Percentiles rank a stretch among this genome's conserved stretches.
phyloP scores from a whole-genome alignment of 2,113 vertebrate genomes.

The Amia ocellicauda region DNA sequence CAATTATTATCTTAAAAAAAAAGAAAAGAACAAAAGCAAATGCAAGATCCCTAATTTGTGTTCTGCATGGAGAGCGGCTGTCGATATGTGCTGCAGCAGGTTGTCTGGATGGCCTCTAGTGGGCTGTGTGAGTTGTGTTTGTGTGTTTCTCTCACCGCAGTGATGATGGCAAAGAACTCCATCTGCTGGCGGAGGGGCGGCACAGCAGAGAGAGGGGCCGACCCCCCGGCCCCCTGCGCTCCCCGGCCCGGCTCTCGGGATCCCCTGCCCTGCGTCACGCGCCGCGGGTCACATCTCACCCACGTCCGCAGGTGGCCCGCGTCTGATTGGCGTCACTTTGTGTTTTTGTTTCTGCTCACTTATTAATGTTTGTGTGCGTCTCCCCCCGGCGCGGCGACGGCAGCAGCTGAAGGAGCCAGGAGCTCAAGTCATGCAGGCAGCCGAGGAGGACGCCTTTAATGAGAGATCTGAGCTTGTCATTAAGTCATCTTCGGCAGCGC shows the following conservation, averaged over 20 bases:
- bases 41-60: too few relatives aligned
- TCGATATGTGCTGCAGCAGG: too few relatives aligned
- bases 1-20: neutral
- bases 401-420: constrained; percentile 31
- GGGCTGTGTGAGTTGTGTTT: too few relatives aligned
- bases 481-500: constrained; percentile 31
- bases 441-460: constrained; percentile 34
- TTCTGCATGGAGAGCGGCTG: too few relatives aligned
- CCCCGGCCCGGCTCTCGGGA: neutral
- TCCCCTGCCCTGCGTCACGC: constrained; percentile 16
- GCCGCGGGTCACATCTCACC: neutral
- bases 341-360: constrained; percentile 40
- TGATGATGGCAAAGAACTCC: constrained; percentile 78
- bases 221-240: neutral
- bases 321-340: constrained; percentile 36
- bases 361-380: constrained; percentile 45
- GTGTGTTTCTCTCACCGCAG: constrained; percentile 1
- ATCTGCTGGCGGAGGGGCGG: constrained; percentile 72
- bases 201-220: constrained; percentile 25
- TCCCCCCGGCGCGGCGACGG: constrained; percentile 21
- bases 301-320: constrained; percentile 12
- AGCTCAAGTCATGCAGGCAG: constrained; percentile 17
- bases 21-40: neutral
- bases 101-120: too few relatives aligned
- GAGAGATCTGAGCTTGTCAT: constrained; percentile 30